These are phyloP conservation scores for Emys orbicularis DNA, from an alignment of 2,797 vertebrate genomes.

Conservation along the genomic window DNA sequence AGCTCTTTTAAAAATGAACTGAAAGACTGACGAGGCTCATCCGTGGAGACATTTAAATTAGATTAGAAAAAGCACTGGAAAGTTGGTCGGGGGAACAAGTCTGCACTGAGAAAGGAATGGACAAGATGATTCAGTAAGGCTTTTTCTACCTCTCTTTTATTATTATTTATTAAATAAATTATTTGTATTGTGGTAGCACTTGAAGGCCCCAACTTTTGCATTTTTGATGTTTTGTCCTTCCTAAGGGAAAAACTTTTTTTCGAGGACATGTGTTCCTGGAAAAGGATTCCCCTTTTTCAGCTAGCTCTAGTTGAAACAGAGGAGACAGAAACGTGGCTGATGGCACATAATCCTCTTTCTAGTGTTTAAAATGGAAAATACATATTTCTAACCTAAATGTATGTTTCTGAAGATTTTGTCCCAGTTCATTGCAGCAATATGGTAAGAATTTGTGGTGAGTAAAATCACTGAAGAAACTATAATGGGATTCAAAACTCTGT, in stretches of 20 bases:
- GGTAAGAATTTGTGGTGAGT: neutral
- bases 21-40: neutral
- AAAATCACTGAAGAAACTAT: neutral
- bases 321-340: neutral
- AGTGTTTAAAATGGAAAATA: neutral
- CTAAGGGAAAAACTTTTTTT: neutral
- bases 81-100: neutral
- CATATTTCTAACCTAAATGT: neutral
- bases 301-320: neutral
- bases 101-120: neutral
- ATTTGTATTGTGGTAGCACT: constrained; percentile 1
- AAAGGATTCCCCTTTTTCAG: neutral
- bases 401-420: rapidly evolving
- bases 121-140: constrained; percentile 28
- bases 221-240: neutral
- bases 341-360: neutral
- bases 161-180: constrained; percentile 34
- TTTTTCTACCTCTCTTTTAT: constrained; percentile 36
- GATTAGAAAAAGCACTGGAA: neutral
- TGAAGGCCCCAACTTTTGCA: neutral
- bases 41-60: neutral
- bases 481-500: neutral
- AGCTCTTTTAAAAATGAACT: neutral
- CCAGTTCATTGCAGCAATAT: neutral
- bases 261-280: neutral